Percentiles rank a stretch among this genome's conserved stretches.
Evolutionary conservation across 2,888 invertebrate species (phyloP).

Genomic region (Alcis repandata): DNA sequence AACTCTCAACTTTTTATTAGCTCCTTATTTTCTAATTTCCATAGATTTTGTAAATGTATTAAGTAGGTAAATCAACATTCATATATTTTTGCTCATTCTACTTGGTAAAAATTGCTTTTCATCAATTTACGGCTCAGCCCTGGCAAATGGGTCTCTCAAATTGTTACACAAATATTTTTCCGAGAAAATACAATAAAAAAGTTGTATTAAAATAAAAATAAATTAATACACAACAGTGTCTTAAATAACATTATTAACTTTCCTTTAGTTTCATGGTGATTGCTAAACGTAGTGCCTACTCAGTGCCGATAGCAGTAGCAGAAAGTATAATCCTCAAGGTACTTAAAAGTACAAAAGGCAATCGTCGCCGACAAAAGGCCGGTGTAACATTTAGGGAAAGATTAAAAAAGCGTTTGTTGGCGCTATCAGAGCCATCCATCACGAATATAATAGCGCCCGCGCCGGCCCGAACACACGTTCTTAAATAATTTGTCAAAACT

Average conservation of each 20-base stretch:
- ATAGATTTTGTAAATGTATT: too few relatives aligned
- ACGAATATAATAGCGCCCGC: conserved; percentile 78
- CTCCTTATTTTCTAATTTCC: too few relatives aligned
- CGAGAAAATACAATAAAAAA: not conserved
- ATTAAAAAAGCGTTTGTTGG: conserved; percentile 74
- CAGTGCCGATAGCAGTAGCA: too few relatives aligned
- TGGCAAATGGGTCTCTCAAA: not conserved
- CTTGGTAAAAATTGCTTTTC: conserved; percentile 11
- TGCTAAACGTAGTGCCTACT: too few relatives aligned
- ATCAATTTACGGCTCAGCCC: conserved; percentile 14
- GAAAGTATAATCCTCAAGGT: conserved; percentile 41
- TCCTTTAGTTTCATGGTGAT: too few relatives aligned
- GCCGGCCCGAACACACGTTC: conserved; percentile 82
- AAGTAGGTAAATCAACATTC: not conserved
- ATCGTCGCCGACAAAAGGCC: conserved; percentile 31
- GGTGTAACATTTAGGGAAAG: conserved; percentile 60
- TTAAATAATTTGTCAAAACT: conserved; percentile 86
- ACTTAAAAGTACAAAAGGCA: conserved; percentile 43
- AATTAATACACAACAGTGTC: too few relatives aligned
- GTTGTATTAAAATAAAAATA: not conserved
- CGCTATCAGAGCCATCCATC: conserved; percentile 80
- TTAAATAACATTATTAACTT: too few relatives aligned
- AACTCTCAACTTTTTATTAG: too few relatives aligned
- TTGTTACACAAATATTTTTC: not conserved
- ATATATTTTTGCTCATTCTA: not conserved